These are phyloP conservation scores for Odontomachus brunneus DNA, from an alignment of 1,140 invertebrate species.

Conservation along the genomic window DNA sequence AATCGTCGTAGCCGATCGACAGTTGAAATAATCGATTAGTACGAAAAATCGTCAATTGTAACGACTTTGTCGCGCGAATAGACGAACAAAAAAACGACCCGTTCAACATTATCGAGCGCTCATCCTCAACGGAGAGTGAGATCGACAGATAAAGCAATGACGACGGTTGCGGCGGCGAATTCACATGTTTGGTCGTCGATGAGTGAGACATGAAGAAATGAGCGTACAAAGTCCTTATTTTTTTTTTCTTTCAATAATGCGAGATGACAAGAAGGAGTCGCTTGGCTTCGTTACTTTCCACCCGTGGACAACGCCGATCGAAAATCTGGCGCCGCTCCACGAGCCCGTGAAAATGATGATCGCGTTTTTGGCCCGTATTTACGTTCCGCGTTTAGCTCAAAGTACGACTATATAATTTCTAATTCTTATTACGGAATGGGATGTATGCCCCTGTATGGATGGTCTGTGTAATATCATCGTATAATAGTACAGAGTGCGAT, in stretches of 20 bases:
- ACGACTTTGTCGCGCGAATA: not conserved
- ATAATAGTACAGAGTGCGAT: not conserved
- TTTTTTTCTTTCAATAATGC: slow-evolving; percentile 16
- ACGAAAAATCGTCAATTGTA: slow-evolving; percentile 4
- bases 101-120: slow-evolving; percentile 11
- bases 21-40: slow-evolving; percentile 39
- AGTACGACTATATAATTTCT: slow-evolving; percentile 26
- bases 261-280: slow-evolving; percentile 23
- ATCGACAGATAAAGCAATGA: slow-evolving; percentile 31
- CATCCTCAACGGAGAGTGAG: slow-evolving; percentile 8
- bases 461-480: too few species aligned
- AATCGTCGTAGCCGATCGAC: slow-evolving; percentile 22
- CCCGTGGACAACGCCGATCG: not conserved
- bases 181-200: slow-evolving; percentile 29
- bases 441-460: too few species aligned
- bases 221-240: slow-evolving; percentile 4
- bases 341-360: slow-evolving; percentile 39
- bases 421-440: not conserved
- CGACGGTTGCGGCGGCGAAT: slow-evolving; percentile 7
- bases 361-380: not conserved
- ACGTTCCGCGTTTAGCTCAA: not conserved
- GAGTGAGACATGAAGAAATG: slow-evolving; percentile 41
- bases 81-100: slow-evolving; percentile 10
- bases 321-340: slow-evolving; percentile 11
- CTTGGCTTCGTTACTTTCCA: slow-evolving; percentile 19